A percentile compares a stretch with the other conserved stretches of the same genome.
These are phyloP conservation scores for Myotis findleyi DNA, from an alignment of 2,797 vertebrate species.

Conservation along the genomic window DNA sequence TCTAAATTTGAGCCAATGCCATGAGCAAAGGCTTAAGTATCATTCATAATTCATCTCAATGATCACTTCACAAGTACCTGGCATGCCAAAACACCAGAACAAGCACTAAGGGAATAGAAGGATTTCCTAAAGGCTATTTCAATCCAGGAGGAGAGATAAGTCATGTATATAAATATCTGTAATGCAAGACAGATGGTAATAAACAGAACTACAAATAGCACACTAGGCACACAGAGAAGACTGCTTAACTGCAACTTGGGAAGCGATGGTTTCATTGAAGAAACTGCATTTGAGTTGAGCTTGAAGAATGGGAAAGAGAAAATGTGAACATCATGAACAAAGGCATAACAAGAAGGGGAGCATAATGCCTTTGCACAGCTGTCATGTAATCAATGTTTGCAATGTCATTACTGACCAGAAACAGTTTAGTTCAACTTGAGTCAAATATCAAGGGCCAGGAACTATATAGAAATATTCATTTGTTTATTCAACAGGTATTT, in stretches of 20 bases:
- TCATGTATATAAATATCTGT: slow-evolving; percentile 1
- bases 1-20: neutral
- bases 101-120: neutral
- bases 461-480: neutral
- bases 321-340: neutral
- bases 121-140: neutral
- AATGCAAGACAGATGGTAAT: neutral
- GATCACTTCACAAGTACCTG: neutral
- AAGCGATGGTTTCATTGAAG: neutral
- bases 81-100: neutral
- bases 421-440: neutral
- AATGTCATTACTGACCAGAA: neutral
- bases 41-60: neutral
- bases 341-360: neutral
- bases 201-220: neutral
- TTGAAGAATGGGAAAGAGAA: neutral
- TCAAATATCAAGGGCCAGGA: neutral
- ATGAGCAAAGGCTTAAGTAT: neutral
- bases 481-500: neutral
- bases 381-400: neutral
- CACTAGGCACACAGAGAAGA: neutral
- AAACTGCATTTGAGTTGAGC: neutral
- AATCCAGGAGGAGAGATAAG: neutral
- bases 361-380: neutral
- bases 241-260: neutral